Evolutionary conservation across 1,140 invertebrate species (phyloP), one percentile per base, ranked within the genome.

Genomic region (Orussus abietinus): DNA sequence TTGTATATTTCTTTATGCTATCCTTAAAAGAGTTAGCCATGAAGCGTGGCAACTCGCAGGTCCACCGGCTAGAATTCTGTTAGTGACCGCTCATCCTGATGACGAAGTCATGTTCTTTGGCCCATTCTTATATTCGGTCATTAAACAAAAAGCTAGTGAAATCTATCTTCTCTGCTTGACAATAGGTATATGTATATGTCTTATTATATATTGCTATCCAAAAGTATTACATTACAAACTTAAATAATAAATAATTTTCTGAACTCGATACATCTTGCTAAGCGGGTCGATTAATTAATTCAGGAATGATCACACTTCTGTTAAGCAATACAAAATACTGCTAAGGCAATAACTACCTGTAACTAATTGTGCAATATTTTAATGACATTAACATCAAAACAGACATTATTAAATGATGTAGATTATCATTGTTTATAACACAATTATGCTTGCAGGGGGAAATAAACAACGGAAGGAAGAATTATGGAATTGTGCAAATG

Each of bases 91-190:
- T 14, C 96, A 98, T 78, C 96, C 96, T 5, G 95, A 97, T 71
- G 92, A 95, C 63, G 95, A 98, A 67, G 92, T 90, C 48, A 98
- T 98, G 95, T 98, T 98, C 69, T 98, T 98, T 69, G 91, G 91
- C 1, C 96, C 95, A 5, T 82, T 90, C 13, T 83, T 98, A 43
- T 76, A 90, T 45, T 80, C 77, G 64, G 77, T 83, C 22, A 70
- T 68, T n/a, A 80, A 76, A 54, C 75, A 80, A 20, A 76, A 75
- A 49, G 76, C 72, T 52, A 83, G 72, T 53, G 73, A 78, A 51
- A 76, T 96, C 29, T 86, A 88, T 65, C 51, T 98, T 14, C 73
- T 97, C 12, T 97, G 93, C 71, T 73, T 97, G 40, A 88, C 90
- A 5, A 82, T 81, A 66, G 92, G 92, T 89, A 75, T 55, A 61